Evolutionary conservation across 2,888 invertebrate species (phyloP), one percentile per base, ranked within the genome.

Genomic region (Diplolepis rosae): DNA sequence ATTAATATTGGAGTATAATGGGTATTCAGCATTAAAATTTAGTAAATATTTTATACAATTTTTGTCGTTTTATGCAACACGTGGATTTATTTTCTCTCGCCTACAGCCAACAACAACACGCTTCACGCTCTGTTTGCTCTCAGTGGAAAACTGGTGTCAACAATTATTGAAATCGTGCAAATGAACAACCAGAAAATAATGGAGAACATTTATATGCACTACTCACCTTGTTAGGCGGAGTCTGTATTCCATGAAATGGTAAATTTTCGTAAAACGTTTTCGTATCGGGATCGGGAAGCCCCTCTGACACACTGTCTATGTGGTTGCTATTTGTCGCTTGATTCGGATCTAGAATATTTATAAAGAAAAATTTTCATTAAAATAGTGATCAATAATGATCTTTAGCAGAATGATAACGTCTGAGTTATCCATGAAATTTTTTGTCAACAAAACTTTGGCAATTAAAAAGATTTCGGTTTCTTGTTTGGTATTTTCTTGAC

Each of bases 211-310:
- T 54, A 13, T 22, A 18, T 32, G 32, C 18, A n/a, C 27, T 54
- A 79, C 86, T 90, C 93, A 97, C 97, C 95, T 97, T 97, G 90
- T 96, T 95, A 85, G 96, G 96, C 87, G 96, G 95, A 90, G 95
- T 95, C 91, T 96, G 96, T 87, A 97, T 93, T 84, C 96, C 96
- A 90, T 97, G 97, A 93, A 97, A 97, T 87, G 97, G 97, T 86
- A 97, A 93, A 91, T 97, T 97, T 91, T 97, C 97, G 92, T 97
- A 97, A 88, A 95, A 94, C 68, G 91, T 90, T 89, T 95, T 95
- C 82, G 95, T 95, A 84, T 93, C 92, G 89, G 94, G 94, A 89
- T 95, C 95, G 90, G 93, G 93, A 89, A 93, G 92, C 91, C 91
- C 94, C 92, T 92, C 93, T 91, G 92, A 87, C 73, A 87, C 85